Evolutionary conservation across 2,888 invertebrate genomes (phyloP).

Genomic region (Parnassius glacialis): DNA sequence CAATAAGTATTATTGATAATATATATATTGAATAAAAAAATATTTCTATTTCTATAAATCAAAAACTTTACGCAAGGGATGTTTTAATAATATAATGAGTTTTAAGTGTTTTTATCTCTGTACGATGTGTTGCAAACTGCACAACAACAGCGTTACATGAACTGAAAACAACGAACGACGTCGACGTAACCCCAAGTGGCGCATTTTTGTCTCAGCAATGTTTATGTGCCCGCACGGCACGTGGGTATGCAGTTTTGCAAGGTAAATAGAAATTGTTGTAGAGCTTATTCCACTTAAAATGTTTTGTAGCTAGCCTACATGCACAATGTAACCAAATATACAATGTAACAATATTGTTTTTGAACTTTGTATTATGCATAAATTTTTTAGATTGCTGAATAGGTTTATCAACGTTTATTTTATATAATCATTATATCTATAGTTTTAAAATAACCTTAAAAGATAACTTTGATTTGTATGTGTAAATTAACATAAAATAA

Average conservation of each 20-base stretch:
- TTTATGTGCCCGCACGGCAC: conserved; percentile 35
- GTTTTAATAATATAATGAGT: neutral
- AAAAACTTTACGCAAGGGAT: too few species aligned
- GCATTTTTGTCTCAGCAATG: conserved; percentile 39
- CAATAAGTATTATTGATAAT: too few species aligned
- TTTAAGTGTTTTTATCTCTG: conserved; percentile 19
- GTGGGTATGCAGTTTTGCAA: conserved; percentile 29
- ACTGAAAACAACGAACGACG: conserved; percentile 15
- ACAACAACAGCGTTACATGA: conserved; percentile 11
- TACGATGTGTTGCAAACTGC: conserved; percentile 17
- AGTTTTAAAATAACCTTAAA: too few species aligned
- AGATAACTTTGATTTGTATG: too few species aligned
- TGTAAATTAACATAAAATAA: too few species aligned
- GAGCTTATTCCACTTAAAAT: conserved; percentile 34
- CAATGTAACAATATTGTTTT: conserved; percentile 13
- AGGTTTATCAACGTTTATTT: neutral
- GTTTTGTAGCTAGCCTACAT: conserved; percentile 24
- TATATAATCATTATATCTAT: too few species aligned
- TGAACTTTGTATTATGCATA: conserved; percentile 1
- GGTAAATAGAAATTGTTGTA: conserved; percentile 38
- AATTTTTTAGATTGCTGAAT: neutral
- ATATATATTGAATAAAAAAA: too few species aligned
- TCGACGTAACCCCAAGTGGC: conserved; percentile 36
- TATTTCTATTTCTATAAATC: too few species aligned
- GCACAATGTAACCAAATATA: neutral